These are phyloP conservation scores for Cassiopea andromeda DNA, from an alignment of 30 jellyfish, hydroid and myxozoan species.

Conservation along the genomic window DNA sequence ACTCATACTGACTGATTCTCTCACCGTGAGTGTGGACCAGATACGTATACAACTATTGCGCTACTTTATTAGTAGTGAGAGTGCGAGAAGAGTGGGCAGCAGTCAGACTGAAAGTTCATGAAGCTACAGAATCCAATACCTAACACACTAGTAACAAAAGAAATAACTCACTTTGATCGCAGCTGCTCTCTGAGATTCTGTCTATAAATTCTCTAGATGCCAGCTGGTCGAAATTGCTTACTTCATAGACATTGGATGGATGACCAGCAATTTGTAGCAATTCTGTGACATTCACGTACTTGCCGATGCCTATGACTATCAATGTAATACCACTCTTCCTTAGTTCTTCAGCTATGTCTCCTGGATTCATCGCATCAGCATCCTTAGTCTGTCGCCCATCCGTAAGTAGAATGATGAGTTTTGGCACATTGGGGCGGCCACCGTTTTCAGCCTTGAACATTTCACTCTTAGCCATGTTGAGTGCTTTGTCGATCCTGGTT, in stretches of 20 bases:
- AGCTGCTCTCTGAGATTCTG: background rate
- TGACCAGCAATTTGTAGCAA: constrained; percentile 78
- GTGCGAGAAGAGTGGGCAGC: background rate
- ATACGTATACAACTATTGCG: too few relatives aligned
- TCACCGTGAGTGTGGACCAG: too few relatives aligned
- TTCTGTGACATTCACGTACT: constrained; percentile 69
- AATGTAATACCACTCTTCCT: constrained; percentile 62
- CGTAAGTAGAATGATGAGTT: constrained; percentile 73
- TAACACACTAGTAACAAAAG: too few relatives aligned
- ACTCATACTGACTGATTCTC: too few relatives aligned
- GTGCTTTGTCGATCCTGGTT: constrained; percentile 72
- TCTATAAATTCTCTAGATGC: background rate
- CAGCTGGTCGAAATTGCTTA: constrained; percentile 15
- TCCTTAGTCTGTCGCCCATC: constrained; percentile 91
- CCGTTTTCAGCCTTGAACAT: constrained; percentile 48
- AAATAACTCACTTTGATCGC: background rate
- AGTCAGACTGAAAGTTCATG: background rate
- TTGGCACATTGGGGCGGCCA: constrained; percentile 69
- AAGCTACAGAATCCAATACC: background rate
- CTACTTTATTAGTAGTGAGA: too few relatives aligned
- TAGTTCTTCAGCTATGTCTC: constrained; percentile 71
- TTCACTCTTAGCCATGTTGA: constrained; percentile 40
- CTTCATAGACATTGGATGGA: constrained; percentile 38
- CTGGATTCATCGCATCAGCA: constrained; percentile 85
- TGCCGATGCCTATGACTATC: constrained; percentile 84